Evolutionary conservation across 1,140 invertebrate genomes (phyloP), one percentile per base, ranked within the genome.

Genomic region (Philopotamus ludificatus): DNA sequence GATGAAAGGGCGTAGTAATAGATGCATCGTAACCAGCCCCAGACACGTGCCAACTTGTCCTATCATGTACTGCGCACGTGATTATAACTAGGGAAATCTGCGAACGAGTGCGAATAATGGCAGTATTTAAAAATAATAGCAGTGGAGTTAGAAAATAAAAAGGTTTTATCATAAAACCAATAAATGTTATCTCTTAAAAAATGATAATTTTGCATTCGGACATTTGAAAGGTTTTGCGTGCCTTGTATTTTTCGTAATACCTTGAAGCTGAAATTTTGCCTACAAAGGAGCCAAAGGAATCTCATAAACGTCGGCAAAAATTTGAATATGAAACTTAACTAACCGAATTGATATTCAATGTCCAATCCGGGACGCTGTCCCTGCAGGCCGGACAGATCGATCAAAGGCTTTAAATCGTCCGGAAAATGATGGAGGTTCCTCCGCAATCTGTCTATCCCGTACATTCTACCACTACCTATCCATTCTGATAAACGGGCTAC

Each of bases 291-390:
- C 28, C 4, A 12, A 34, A 34, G 12, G 28, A 34, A 20, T 47
- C n/a, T 20, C 45, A 20, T 47, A 8, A 15, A 47, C 45, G 45
- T 47, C 28, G 34, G 15, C 12, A n/a, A 44, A 59, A 59, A 65
- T 58, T 51, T 50, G 63, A 65, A 58, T 58, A 50, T 47, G 44
- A 57, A 63, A 58, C 47, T 58, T 62, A 67, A 67, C 65, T 67
- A 62, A 67, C 59, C 65, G 65, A 42, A 67, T 67, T 62, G 65
- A 63, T 67, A 67, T 67, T 67, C 65, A 63, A 63, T 55, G 65
- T 67, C 60, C 58, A 57, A 63, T 67, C 25, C 57, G 50, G 41
- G 42, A 21, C 51, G n/a, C 22, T n/a, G 41, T 55, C 58, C 41
- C 49, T 10, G 53, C 28, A 41, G 63, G 26, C 47, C 50, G 45